A percentile compares a stretch with the other conserved stretches of the same genome.
Evolutionary conservation across 64 coral and sea anemone species (phyloP).

Genomic region (Pocillopora damicornis): DNA sequence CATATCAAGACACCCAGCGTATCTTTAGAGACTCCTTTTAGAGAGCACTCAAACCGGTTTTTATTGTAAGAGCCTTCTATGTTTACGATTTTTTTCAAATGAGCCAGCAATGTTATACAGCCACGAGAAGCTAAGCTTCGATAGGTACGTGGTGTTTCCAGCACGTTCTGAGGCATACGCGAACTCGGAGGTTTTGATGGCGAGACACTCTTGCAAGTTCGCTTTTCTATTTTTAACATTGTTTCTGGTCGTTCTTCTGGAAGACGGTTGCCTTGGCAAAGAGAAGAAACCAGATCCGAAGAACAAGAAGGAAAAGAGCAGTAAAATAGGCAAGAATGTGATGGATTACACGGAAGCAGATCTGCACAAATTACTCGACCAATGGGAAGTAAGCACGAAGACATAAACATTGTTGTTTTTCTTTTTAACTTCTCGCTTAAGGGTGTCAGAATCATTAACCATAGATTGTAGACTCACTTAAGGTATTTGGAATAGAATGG

Average conservation of each 20-base stretch:
- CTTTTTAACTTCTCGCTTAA: too few species aligned
- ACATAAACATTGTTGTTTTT: background rate
- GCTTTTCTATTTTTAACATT: background rate
- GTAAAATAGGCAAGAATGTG: conserved; percentile 88
- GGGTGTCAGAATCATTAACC: too few species aligned
- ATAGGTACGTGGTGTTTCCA: too few species aligned
- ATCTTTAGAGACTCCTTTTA: too few species aligned
- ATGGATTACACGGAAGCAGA: conserved; percentile 94
- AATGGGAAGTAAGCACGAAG: conserved; percentile 81
- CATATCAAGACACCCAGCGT: too few species aligned
- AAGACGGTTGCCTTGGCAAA: conserved; percentile 1
- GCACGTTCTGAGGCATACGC: too few species aligned
- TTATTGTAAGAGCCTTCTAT: background rate
- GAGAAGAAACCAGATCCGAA: conserved; percentile 52
- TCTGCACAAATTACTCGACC: conserved; percentile 75
- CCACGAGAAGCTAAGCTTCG: too few species aligned
- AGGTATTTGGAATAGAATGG: too few species aligned
- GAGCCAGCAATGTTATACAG: conserved; percentile 10
- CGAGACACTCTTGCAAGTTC: background rate
- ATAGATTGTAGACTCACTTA: too few species aligned
- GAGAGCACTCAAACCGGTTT: too few species aligned
- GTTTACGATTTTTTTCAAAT: background rate
- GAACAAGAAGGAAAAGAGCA: conserved; percentile 65
- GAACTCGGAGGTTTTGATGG: background rate
- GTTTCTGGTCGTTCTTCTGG: background rate